These are phyloP conservation scores for Aegithalos caudatus DNA, from an alignment of 2,113 vertebrate species.

Conservation along the genomic window DNA sequence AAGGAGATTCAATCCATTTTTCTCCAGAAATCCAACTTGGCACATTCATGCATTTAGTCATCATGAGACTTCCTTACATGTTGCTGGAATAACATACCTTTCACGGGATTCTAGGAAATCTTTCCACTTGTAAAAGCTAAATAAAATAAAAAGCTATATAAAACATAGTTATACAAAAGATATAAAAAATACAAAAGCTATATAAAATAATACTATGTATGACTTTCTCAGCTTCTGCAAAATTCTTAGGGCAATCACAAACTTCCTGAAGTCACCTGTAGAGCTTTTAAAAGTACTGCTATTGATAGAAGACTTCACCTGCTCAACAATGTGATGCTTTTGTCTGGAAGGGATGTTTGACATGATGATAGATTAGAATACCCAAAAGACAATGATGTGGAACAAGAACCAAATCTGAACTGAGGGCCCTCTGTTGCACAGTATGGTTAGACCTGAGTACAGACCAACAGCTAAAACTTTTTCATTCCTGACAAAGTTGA, in stretches of 20 bases:
- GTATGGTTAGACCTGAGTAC: not conserved
- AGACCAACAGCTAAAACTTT: not conserved
- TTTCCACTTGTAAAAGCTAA: not conserved
- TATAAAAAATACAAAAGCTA: no score
- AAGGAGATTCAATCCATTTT: not conserved
- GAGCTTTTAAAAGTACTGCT: not conserved
- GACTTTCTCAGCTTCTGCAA: not conserved
- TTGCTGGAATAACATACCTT: not conserved
- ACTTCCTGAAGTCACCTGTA: not conserved
- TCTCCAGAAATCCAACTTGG: not conserved
- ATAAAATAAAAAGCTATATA: no score
- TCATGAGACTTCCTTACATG: not conserved
- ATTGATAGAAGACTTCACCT: not conserved
- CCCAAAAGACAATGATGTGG: not conserved
- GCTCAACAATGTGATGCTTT: not conserved
- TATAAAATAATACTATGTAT: not conserved
- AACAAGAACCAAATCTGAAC: not conserved
- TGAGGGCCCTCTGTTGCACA: not conserved
- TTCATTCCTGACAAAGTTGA: not conserved
- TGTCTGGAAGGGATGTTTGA: not conserved
- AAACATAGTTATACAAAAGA: no score
- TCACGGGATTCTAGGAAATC: not conserved
- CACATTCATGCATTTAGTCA: not conserved
- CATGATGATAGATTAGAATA: not conserved
- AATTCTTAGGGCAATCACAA: not conserved